A percentile compares a stretch with the other conserved stretches of the same genome.
These are phyloP conservation scores for Pararge aegeria DNA, from an alignment of 1,140 invertebrate genomes.

Conservation along the genomic window DNA sequence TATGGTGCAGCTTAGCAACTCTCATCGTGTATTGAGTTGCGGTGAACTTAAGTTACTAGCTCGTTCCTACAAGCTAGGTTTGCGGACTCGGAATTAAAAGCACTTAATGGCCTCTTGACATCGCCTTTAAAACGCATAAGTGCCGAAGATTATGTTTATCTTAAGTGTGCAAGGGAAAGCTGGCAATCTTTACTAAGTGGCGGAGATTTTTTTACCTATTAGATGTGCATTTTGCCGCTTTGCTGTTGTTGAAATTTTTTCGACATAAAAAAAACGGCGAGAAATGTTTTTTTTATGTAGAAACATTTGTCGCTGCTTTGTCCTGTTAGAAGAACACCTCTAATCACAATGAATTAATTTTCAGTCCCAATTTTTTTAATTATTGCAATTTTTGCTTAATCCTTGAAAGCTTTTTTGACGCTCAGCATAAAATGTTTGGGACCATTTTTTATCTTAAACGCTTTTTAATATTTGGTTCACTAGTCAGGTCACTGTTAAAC, in stretches of 20 bases:
- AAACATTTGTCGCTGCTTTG: background rate
- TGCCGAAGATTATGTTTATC: conserved; percentile 50
- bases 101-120: conserved; percentile 40
- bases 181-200: conserved; percentile 27
- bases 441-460: conserved; percentile 21
- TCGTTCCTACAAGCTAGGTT: conserved; percentile 39
- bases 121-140: conserved; percentile 42
- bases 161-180: conserved; percentile 42
- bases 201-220: conserved; percentile 29
- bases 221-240: conserved; percentile 22
- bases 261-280: too few species aligned
- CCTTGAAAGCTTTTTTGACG: background rate
- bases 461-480: conserved; percentile 17
- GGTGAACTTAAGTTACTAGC: conserved; percentile 57
- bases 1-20: conserved; percentile 62
- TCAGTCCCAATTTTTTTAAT: too few species aligned
- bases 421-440: conserved; percentile 9
- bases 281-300: background rate
- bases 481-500: conserved; percentile 38
- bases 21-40: conserved; percentile 57
- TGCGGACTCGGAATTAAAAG: conserved; percentile 28
- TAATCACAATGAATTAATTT: too few species aligned
- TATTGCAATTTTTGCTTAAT: too few species aligned
- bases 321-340: too few species aligned
- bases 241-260: conserved; percentile 15